Evolutionary conservation across 2,797 vertebrate genomes (phyloP).

Genomic region (Synaphobranchus kaupii): DNA sequence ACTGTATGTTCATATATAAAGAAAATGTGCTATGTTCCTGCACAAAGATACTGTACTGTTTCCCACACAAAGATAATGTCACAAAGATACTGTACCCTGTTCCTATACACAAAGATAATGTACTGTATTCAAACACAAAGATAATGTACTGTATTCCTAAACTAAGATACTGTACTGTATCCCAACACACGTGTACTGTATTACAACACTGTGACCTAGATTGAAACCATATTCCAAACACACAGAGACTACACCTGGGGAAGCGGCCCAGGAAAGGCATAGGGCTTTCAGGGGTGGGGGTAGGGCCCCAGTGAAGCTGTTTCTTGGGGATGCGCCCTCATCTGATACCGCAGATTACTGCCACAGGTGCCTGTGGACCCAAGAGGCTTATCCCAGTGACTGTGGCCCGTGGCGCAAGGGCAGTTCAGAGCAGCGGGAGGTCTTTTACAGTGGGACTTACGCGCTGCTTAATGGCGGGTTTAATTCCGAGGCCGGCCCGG

Average conservation of each 20-base stretch:
- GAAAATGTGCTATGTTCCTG: background rate
- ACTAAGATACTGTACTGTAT: background rate
- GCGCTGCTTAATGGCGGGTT: background rate
- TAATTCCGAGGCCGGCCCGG: background rate
- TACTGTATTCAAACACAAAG: background rate
- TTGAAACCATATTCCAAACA: background rate
- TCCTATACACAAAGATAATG: background rate
- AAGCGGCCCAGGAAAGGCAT: no score
- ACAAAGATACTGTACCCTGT: background rate
- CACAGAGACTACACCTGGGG: background rate
- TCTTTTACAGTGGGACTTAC: background rate
- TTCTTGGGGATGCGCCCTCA: background rate
- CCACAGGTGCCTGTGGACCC: conserved; percentile 10
- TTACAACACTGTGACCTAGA: background rate
- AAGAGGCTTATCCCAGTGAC: conserved; percentile 18
- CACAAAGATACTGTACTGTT: background rate
- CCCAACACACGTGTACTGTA: background rate
- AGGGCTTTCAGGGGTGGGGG: background rate
- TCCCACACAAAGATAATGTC: background rate
- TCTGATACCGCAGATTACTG: background rate
- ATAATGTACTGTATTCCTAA: background rate
- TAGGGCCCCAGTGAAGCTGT: background rate
- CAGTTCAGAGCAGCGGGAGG: background rate
- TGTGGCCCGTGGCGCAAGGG: background rate
- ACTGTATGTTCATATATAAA: background rate